phyloP scores from a whole-genome alignment of 2,113 vertebrate species.

The Dendrocopos noguchii region DNA sequence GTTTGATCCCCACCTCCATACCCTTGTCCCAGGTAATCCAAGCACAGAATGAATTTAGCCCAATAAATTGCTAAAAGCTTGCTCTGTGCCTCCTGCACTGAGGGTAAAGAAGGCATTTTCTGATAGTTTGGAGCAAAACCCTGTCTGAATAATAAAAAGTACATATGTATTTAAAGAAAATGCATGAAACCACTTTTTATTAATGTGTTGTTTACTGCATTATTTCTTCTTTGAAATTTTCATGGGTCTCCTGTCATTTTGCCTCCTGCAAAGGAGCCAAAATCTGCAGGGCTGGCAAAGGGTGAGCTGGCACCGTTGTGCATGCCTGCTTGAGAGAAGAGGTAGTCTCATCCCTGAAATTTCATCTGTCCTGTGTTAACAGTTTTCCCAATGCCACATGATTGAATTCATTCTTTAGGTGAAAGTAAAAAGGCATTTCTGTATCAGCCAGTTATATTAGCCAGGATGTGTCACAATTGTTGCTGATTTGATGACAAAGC shows the following conservation, averaged over 20 bases:
- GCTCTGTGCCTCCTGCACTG: background rate
- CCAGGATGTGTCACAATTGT: background rate
- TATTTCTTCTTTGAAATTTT: background rate
- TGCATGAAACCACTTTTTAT: background rate
- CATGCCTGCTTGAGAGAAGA: background rate
- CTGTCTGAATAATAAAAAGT: background rate
- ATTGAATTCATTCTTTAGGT: background rate
- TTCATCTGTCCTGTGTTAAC: background rate
- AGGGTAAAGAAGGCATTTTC: background rate
- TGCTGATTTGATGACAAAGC: background rate
- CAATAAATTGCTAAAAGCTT: background rate
- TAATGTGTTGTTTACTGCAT: background rate
- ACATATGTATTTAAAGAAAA: background rate
- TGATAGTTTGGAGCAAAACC: background rate
- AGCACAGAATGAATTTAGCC: background rate
- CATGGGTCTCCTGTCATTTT: background rate
- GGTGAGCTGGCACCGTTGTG: background rate
- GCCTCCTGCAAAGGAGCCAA: background rate
- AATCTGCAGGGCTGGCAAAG: background rate
- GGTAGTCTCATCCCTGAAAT: background rate
- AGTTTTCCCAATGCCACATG: background rate
- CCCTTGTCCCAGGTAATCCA: background rate
- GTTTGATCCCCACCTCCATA: background rate
- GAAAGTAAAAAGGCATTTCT: background rate
- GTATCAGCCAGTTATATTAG: background rate